Evolutionary conservation across 2,797 vertebrate species (phyloP).

Genomic region (Nyctalus aviator): DNA sequence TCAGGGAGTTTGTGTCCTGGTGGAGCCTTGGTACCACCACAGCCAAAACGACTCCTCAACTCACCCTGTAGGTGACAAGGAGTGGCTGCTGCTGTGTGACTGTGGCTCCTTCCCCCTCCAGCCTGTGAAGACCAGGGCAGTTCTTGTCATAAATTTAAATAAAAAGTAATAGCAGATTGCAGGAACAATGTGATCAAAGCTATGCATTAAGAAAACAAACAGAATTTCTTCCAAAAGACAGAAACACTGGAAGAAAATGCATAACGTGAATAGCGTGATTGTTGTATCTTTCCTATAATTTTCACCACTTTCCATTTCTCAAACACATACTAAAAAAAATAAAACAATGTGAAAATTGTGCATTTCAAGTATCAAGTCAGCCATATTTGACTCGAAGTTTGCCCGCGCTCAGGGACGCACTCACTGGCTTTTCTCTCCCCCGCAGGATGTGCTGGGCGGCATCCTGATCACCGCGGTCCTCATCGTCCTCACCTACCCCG

Average conservation of each 20-base stretch:
- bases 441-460: conserved; percentile 95
- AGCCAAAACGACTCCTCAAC: background rate
- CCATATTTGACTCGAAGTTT: rapidly evolving
- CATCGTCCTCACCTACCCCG: conserved; percentile 89
- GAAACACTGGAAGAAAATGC: background rate
- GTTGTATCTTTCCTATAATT: background rate
- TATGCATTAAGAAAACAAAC: background rate
- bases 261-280: background rate
- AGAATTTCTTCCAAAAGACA: background rate
- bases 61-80: rapidly evolving
- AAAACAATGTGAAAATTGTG: background rate
- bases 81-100: background rate
- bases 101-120: background rate
- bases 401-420: rapidly evolving
- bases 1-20: background rate
- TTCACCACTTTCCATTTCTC: background rate
- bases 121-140: background rate
- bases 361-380: background rate
- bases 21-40: too few relatives aligned
- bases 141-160: background rate
- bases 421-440: conserved; percentile 41
- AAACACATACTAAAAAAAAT: background rate
- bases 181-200: background rate
- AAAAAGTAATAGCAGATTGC: background rate
- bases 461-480: conserved; percentile 89